Base-by-base conservation (phyloP, 1,140 invertebrate genomes). In the Drosophila bipectinata region DNA sequence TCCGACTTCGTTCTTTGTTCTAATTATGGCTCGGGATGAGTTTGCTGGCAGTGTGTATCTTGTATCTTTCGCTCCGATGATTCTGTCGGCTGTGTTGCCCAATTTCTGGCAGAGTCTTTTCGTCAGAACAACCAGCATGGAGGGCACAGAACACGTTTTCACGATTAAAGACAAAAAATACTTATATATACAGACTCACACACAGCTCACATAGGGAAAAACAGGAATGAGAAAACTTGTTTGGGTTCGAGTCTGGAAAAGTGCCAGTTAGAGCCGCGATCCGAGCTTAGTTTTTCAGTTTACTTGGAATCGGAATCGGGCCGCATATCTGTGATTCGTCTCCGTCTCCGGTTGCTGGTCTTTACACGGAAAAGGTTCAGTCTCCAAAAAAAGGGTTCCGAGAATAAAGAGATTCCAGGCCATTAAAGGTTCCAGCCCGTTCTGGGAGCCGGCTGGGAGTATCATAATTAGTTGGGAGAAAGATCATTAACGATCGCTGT, bases 401-500 rank as follows among this genome's bases (percentile, higher is more conserved):
- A 77, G 84, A 87, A 87, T 87, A 77, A 79, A 88, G 84, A 88
- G 82, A 88, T 89, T 79, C 61, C 59, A 62, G 48, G 68, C 84
- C 81, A 83, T 88, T 89, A 88, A 88, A 83, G 78, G 80, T 71
- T 78, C 64, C 55, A 37, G 39, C 49, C 52, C 45, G 44, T 37
- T 37, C 34, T 37, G 34, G 32, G 3, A 5, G 6, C 3, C 8
- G n/a, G 6, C 5, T 37, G 53, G 37, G 37, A 56, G 72, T 63
- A 80, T 62, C 79, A 79, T 88, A 88, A 88, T 88, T 88, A 88
- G 83, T 68, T 84, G 84, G 76, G 79, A 83, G 76, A 88, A 89
- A 83, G 83, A 88, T 89, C 79, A 71, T 87, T 69, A 77, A 77
- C 62, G 68, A 63, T 64, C 57, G 18, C 72, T 85, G 68, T 88